A percentile compares a stretch with the other conserved stretches of the same genome.
These are phyloP conservation scores for Oreochromis grahami DNA, from an alignment of 2,797 vertebrate species.

Conservation along the genomic window DNA sequence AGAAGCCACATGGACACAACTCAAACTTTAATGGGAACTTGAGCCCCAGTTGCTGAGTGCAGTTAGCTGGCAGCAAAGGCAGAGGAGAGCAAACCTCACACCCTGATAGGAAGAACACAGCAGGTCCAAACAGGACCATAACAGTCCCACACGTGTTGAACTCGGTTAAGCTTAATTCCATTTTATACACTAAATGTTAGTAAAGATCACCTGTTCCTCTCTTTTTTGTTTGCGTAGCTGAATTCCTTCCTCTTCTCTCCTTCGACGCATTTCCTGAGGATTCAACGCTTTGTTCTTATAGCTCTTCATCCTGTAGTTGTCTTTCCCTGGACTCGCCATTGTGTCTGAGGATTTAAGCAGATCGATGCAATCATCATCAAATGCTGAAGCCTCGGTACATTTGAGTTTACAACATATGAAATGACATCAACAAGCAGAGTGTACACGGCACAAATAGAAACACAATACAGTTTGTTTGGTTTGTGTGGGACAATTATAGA, in stretches of 20 bases:
- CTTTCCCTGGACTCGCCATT: slow-evolving; percentile 88
- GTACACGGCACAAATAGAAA: no score
- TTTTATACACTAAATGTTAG: not conserved
- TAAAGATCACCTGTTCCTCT: slow-evolving; percentile 84
- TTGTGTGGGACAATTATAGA: no score
- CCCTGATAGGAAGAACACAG: not conserved
- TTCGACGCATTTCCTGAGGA: slow-evolving; percentile 90
- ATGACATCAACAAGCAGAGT: not conserved
- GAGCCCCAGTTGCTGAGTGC: not conserved
- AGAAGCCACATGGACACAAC: not conserved
- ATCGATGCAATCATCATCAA: not conserved
- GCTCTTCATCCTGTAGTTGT: slow-evolving; percentile 90
- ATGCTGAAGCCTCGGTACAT: not conserved
- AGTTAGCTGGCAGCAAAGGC: not conserved
- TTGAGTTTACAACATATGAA: not conserved
- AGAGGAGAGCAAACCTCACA: not conserved
- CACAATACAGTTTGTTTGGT: no score
- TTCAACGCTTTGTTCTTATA: slow-evolving; percentile 94
- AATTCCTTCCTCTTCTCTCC: slow-evolving; percentile 92
- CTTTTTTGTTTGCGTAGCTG: slow-evolving; percentile 92
- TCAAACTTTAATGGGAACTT: not conserved
- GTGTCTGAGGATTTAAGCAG: slow-evolving; percentile 53
- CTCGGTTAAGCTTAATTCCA: accelerated
- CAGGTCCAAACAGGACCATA: not conserved
- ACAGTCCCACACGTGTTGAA: no score